Conservation (phyloP, 2,888 invertebrate species). For the Seladonia tumulorum region DNA sequence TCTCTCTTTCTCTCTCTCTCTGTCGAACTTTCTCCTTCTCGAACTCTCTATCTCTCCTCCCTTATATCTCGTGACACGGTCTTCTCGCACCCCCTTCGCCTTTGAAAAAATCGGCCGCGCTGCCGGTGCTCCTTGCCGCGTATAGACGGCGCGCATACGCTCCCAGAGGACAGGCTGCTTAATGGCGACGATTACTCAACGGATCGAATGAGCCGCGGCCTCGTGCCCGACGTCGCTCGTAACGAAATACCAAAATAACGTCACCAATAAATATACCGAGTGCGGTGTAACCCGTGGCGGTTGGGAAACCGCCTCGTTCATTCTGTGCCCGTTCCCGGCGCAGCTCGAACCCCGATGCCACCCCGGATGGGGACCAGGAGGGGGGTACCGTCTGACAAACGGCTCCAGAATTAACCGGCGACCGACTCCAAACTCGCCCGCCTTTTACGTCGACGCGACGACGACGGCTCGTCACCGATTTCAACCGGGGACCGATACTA, state of each 20-base stretch:
- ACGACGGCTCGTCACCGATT: background rate
- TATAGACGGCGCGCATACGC: constrained; percentile 54
- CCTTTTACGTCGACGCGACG: constrained; percentile 30
- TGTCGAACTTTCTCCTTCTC: background rate
- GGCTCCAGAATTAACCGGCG: constrained; percentile 82
- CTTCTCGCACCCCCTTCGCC: constrained; percentile 57
- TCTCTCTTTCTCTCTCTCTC: background rate
- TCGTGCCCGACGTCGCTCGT: constrained; percentile 79
- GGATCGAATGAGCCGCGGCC: constrained; percentile 82
- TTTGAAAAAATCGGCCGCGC: constrained; percentile 65
- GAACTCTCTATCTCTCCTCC: constrained; percentile 40
- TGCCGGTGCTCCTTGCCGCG: constrained; percentile 32
- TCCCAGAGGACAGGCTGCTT: constrained; percentile 81
- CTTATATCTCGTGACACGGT: constrained; percentile 55
- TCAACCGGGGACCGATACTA: background rate
- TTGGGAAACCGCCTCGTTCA: constrained; percentile 58
- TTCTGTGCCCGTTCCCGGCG: constrained; percentile 49
- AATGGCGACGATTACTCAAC: constrained; percentile 83
- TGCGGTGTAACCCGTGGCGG: constrained; percentile 57
- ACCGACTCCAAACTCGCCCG: constrained; percentile 57
- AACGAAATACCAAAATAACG: constrained; percentile 84
- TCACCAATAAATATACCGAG: constrained; percentile 82
- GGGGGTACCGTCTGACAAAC: constrained; percentile 74
- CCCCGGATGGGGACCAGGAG: constrained; percentile 12
- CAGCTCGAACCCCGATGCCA: constrained; percentile 50